Base-by-base conservation (phyloP, 2,888 invertebrate genomes). In the Balanococcus diminutus region DNA sequence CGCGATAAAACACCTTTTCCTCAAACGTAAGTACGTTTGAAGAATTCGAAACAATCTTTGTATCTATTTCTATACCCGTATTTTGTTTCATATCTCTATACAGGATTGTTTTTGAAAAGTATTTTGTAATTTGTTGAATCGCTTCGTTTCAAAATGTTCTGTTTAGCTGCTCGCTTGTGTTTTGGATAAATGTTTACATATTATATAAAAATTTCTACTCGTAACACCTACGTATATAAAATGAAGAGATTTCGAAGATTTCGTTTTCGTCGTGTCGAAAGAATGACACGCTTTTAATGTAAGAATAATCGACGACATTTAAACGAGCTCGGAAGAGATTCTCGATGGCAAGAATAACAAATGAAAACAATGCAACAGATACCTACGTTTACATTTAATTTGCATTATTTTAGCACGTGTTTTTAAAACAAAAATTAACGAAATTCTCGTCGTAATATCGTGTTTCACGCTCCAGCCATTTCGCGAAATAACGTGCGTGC, bases 341-440 rank as follows among this genome's bases (percentile, higher is more conserved):
- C 9, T 8, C 22, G 25, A 25, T 9, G 22, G 6, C 25, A 25
- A 61, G 61, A 61, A 61, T 11, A 25, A 61, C 61, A 14, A 61
- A 25, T 25, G 61, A 61, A 61, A 61, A 61, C 61, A 61, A 61
- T 19, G 61, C 61, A 61, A 61, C 61, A 61, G 61, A 61, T 61
- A 61, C n/a, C n/a, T n/a, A n/a, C 22, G 61, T 61, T 61, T 61
- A 61, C 61, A 61, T 61, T 61, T 61, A 61, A 61, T 61, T 61
- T 61, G 61, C 61, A 61, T 61, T 22, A 25, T 61, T 61, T 22
- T 25, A 61, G 61, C 61, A 25, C 61, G 61, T 61, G 61, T 61
- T 61, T 61, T 61, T 22, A 25, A 61, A 61, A 61, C 22, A 19
- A 25, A 25, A 61, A 61, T 61, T 61, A 61, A 61, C 61, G 19